These are phyloP conservation scores for Lathronympha strigana DNA, from an alignment of 2,888 invertebrate species.

Conservation along the genomic window DNA sequence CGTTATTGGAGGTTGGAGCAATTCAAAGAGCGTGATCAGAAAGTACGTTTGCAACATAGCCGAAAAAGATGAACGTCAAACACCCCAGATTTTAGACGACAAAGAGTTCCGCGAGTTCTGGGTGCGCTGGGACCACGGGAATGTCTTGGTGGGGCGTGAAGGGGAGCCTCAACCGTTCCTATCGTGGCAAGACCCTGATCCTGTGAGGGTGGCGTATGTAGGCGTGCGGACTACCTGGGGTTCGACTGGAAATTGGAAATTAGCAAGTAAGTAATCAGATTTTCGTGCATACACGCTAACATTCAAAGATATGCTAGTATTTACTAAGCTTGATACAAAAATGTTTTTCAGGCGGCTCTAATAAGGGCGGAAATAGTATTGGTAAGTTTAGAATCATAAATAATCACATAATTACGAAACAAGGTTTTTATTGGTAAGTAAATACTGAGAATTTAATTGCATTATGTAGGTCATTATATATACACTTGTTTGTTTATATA, in stretches of 20 bases:
- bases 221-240: constrained; percentile 20
- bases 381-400: constrained; percentile 6
- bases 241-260: constrained; percentile 16
- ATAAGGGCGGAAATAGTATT: neutral
- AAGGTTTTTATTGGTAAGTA: too few relatives aligned
- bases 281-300: too few relatives aligned
- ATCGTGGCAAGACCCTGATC: constrained; percentile 20
- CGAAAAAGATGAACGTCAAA: neutral
- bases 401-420: neutral
- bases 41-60: constrained; percentile 5
- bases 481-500: too few relatives aligned
- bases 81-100: constrained; percentile 13
- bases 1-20: constrained; percentile 25
- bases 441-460: too few relatives aligned
- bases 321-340: neutral
- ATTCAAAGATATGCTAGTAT: neutral
- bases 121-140: constrained; percentile 24
- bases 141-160: constrained; percentile 8
- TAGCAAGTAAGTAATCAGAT: constrained; percentile 6
- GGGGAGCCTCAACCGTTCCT: constrained; percentile 12
- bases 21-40: constrained; percentile 19
- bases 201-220: constrained; percentile 7
- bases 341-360: constrained; percentile 14
- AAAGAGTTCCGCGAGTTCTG: constrained; percentile 19
- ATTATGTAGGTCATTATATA: too few relatives aligned